Evolutionary conservation across 2,113 vertebrate species (phyloP), one percentile per base, ranked within the genome.

Genomic region (Zosterops hypoxanthus): DNA sequence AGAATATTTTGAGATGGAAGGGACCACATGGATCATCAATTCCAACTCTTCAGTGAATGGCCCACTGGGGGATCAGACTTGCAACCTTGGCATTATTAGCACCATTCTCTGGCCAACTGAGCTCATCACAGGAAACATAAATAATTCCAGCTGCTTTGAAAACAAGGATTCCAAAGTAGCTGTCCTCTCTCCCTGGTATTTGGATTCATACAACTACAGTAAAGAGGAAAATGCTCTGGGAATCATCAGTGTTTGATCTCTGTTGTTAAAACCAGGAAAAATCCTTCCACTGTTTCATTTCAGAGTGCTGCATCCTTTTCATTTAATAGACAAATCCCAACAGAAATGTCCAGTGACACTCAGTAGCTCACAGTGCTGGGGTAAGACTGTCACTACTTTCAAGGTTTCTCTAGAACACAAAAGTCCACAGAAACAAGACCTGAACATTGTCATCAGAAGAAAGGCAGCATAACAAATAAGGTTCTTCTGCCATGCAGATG

Each of bases 61-160:
- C 39, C 64, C 49, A 31, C 42, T 72, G 65, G 52, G 88, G 90
- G 79, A 96, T 96, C 73, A 61, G 89, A 97, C 90, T 95, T 92
- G 72, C 66, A 94, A 94, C 89, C 92, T 88, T 97, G 90, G 92
- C 72, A 46, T 97, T 96, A 96, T 93, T 95, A 42, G 22, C 55
- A 97, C 86, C 86, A 94, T 93, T 92, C 89, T 97, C 94, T 96
- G 95, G 95, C 95, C 95, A 97, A 53, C 95, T 96, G 95, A 97
- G 86, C 91, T 97, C 29, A 61, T 61, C 6, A 26, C 41, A 61
- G 79, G 41, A 69, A 82, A 55, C 49, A 15, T 3, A 60, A 59
- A 23, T 44, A 60, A 70, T 88, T 80, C 22, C 63, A 91, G 66
- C 71, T 85, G 50, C 70, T 92, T 70, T 61, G 46, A 82, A 73